Evolutionary conservation across 2,888 invertebrate species (phyloP).

Genomic region (Girardia tigrina): DNA sequence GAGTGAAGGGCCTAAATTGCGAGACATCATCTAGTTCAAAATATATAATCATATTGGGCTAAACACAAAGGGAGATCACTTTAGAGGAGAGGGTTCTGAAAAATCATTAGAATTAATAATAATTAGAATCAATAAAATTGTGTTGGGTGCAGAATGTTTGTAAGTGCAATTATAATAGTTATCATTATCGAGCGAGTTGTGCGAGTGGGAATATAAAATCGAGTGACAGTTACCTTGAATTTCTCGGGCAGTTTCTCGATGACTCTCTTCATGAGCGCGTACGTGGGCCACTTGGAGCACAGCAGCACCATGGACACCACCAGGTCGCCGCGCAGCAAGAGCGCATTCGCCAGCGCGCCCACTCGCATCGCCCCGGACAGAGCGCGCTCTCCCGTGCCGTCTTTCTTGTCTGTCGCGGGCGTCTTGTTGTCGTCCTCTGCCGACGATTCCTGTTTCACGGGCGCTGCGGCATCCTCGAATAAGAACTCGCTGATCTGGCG

Average conservation of each 20-base stretch:
- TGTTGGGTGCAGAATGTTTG: no score
- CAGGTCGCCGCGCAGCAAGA: conserved; percentile 73
- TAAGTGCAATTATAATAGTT: no score
- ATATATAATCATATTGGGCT: no score
- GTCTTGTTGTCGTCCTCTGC: background rate
- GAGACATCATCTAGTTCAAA: no score
- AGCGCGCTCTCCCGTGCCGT: conserved; percentile 55
- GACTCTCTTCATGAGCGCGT: conserved; percentile 69
- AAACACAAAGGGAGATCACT: no score
- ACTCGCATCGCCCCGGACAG: conserved; percentile 92
- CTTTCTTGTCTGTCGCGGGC: background rate
- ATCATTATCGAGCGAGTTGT: no score
- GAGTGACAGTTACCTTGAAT: conserved; percentile 54
- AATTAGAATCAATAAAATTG: no score
- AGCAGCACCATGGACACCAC: conserved; percentile 80
- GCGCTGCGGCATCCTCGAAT: background rate
- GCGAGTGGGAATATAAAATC: no score
- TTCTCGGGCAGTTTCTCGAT: conserved; percentile 69
- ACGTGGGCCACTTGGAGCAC: conserved; percentile 81
- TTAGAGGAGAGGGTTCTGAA: no score
- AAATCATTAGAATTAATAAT: no score
- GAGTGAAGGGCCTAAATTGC: no score
- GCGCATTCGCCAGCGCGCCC: conserved; percentile 73
- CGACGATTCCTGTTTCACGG: background rate
- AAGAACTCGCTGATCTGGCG: background rate